Conservation (phyloP, 2,797 vertebrate species). For the Peromyscus nudipes region DNA sequence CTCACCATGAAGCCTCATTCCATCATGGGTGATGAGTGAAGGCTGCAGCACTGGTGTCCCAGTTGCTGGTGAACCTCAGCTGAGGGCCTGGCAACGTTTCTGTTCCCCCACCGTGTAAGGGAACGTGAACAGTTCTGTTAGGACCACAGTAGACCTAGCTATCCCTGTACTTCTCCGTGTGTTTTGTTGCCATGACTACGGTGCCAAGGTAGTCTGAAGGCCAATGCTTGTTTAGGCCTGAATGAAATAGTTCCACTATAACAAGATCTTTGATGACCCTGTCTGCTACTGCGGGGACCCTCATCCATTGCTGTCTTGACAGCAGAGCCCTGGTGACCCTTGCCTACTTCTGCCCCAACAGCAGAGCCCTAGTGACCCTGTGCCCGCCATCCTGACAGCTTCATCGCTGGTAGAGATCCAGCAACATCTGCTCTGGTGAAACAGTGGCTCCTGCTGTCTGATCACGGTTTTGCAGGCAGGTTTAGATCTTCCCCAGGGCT, state of each 20-base stretch:
- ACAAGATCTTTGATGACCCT: background rate
- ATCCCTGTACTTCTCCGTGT: background rate
- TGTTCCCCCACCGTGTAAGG: background rate
- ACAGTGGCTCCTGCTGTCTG: background rate
- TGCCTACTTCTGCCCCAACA: background rate
- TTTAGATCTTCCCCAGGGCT: too few species aligned
- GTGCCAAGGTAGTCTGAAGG: background rate
- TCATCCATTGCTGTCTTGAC: background rate
- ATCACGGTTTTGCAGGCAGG: background rate
- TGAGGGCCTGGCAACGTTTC: background rate
- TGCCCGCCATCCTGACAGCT: background rate
- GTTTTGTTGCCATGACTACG: background rate
- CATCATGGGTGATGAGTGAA: background rate
- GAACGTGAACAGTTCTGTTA: background rate
- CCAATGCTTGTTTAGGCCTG: background rate
- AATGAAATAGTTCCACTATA: background rate
- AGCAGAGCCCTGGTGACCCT: background rate
- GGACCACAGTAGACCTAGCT: background rate
- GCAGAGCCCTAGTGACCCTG: background rate
- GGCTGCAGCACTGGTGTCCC: background rate
- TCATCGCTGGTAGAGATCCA: background rate
- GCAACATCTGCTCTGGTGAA: background rate
- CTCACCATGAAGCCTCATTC: background rate
- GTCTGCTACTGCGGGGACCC: background rate
- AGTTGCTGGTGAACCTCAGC: background rate